Percentiles rank a stretch among this genome's conserved stretches.
Conservation (phyloP, 2,888 invertebrate species). For the Auanema freiburgensis region DNA sequence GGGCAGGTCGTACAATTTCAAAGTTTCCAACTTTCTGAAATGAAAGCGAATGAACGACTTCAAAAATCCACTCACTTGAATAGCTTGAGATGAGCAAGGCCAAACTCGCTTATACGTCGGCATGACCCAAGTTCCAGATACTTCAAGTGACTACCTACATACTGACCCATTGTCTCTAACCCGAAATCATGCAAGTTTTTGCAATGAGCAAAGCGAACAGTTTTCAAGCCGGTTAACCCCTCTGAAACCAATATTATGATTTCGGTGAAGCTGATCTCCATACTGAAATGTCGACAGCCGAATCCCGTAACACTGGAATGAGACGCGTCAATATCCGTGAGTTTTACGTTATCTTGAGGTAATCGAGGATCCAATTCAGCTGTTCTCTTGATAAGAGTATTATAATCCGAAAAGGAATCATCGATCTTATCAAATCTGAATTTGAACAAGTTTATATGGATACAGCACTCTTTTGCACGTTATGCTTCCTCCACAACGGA, state of each 20-base stretch:
- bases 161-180: slow-evolving; percentile 48
- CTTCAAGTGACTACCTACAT: slow-evolving; percentile 39
- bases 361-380: slow-evolving; percentile 52
- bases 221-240: slow-evolving; percentile 27
- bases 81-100: slow-evolving; percentile 42
- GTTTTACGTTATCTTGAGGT: slow-evolving; percentile 39
- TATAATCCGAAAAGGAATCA: slow-evolving; percentile 50
- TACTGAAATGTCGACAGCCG: slow-evolving; percentile 51
- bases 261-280: too few relatives aligned
- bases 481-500: slow-evolving; percentile 77
- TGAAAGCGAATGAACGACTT: too few relatives aligned
- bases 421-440: slow-evolving; percentile 38
- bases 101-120: slow-evolving; percentile 50
- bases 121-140: slow-evolving; percentile 43
- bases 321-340: slow-evolving; percentile 40
- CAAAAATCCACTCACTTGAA: slow-evolving; percentile 23
- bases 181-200: slow-evolving; percentile 54
- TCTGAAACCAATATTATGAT: slow-evolving; percentile 16
- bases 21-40: too few relatives aligned
- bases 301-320: slow-evolving; percentile 51
- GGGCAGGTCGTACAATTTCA: too few relatives aligned
- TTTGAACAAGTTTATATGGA: neutral
- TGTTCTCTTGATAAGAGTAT: slow-evolving; percentile 42
- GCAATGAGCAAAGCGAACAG: slow-evolving; percentile 40
- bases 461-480: slow-evolving; percentile 12